phyloP scores from a whole-genome alignment of 2,113 vertebrate species.

The Phylloscopus trochilus region DNA sequence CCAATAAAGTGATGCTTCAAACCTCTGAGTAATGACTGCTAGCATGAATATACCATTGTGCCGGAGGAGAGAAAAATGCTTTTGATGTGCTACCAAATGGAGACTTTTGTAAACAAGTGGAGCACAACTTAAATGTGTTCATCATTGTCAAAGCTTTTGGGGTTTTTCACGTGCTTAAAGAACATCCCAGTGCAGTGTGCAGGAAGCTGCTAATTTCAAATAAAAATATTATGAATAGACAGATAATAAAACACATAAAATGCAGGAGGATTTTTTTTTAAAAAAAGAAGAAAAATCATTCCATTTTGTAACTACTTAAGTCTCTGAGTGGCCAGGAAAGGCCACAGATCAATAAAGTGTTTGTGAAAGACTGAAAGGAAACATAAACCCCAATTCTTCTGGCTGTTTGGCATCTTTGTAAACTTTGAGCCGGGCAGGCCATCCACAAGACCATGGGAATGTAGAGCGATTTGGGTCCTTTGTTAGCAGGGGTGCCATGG shows the following conservation, averaged over 20 bases:
- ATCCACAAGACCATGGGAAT: slow-evolving; percentile 78
- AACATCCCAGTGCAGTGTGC: background rate
- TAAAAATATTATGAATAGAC: slow-evolving; percentile 66
- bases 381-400: slow-evolving; percentile 79
- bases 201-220: slow-evolving; percentile 20
- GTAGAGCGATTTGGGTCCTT: slow-evolving; percentile 67
- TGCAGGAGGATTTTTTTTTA: background rate
- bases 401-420: slow-evolving; percentile 77
- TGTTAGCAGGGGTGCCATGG: slow-evolving; percentile 73
- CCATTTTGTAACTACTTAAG: slow-evolving; percentile 62
- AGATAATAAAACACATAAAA: slow-evolving; percentile 51
- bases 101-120: slow-evolving; percentile 73
- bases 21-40: slow-evolving; percentile 69
- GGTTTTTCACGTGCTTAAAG: slow-evolving; percentile 28
- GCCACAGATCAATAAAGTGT: slow-evolving; percentile 71
- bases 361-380: slow-evolving; percentile 76
- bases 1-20: slow-evolving; percentile 72
- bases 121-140: slow-evolving; percentile 67
- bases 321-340: slow-evolving; percentile 62
- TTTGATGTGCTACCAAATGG: slow-evolving; percentile 74
- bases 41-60: slow-evolving; percentile 75
- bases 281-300: background rate
- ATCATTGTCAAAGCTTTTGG: slow-evolving; percentile 64
- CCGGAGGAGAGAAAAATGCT: slow-evolving; percentile 59
- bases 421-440: slow-evolving; percentile 65